phyloP scores from a whole-genome alignment of 2,888 invertebrate genomes.

The Prenolepis imparis region DNA sequence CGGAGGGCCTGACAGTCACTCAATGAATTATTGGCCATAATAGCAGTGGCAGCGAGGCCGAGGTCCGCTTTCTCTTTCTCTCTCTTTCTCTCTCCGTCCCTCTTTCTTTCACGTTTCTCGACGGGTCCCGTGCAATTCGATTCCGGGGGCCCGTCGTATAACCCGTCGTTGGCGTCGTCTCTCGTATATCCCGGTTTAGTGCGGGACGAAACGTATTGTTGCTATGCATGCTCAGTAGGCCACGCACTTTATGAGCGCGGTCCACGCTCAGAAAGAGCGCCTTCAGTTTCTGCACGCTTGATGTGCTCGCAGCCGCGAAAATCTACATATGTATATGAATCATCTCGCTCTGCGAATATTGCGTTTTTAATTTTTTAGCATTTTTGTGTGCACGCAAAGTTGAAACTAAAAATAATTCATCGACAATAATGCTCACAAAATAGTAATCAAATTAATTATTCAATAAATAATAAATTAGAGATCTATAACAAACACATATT shows the following conservation, averaged over 20 bases:
- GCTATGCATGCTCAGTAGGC: conserved; percentile 71
- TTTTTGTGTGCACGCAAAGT: not conserved
- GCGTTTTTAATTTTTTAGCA: not conserved
- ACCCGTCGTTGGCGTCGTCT: conserved; percentile 75
- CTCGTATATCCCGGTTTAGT: conserved; percentile 25
- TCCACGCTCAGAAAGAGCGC: conserved; percentile 19
- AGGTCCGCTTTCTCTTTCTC: conserved; percentile 70
- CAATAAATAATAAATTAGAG: not conserved
- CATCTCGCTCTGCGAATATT: not conserved
- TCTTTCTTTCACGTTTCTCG: conserved; percentile 39
- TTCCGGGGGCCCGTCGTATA: conserved; percentile 47
- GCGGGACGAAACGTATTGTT: conserved; percentile 75
- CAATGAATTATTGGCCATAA: conserved; percentile 86
- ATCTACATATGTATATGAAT: not conserved
- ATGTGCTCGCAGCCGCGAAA: conserved; percentile 8
- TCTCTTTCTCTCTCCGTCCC: conserved; percentile 16
- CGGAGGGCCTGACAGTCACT: conserved; percentile 85
- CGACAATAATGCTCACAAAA: not conserved
- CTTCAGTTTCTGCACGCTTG: not conserved
- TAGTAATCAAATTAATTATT: not conserved
- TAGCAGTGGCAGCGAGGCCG: conserved; percentile 84
- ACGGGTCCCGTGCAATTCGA: conserved; percentile 43
- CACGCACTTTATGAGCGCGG: conserved; percentile 60
- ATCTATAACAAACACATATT: not conserved
- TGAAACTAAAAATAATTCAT: not conserved